Conservation (phyloP, 2,797 vertebrate species). For the Darevskia mixta region DNA sequence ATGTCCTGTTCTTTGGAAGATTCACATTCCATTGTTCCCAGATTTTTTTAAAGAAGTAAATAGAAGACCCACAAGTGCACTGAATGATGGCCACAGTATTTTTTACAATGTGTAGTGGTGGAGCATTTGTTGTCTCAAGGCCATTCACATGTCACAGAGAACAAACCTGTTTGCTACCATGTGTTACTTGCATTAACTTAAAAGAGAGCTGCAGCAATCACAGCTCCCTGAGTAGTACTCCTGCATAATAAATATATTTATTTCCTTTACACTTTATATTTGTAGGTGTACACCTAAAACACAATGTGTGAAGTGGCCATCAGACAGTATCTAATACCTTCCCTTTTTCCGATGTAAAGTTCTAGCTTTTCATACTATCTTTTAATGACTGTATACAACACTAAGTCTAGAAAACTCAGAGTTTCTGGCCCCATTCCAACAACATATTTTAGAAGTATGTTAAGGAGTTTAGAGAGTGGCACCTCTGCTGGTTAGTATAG, state of each 20-base stretch:
- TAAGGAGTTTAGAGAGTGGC: not conserved
- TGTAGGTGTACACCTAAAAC: not conserved
- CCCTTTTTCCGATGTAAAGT: not conserved
- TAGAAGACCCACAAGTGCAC: not conserved
- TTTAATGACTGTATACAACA: not conserved
- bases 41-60: not conserved
- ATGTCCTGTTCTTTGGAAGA: constrained; percentile 10
- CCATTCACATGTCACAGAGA: not conserved
- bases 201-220: not conserved
- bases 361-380: not conserved
- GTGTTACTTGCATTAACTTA: not conserved
- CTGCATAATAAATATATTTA: not conserved
- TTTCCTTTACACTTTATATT: not conserved
- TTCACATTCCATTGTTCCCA: not conserved
- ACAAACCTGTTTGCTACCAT: not conserved
- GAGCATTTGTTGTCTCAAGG: too few relatives aligned
- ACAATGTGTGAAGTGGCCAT: not conserved
- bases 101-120: not conserved
- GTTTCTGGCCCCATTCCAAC: not conserved
- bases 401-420: not conserved
- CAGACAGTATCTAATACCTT: not conserved
- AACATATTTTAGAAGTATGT: not conserved
- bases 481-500: not conserved
- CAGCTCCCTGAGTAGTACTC: not conserved
- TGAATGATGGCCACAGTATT: not conserved